Base-by-base conservation (phyloP, 2,797 vertebrate species). In the Chelon labrosus region DNA sequence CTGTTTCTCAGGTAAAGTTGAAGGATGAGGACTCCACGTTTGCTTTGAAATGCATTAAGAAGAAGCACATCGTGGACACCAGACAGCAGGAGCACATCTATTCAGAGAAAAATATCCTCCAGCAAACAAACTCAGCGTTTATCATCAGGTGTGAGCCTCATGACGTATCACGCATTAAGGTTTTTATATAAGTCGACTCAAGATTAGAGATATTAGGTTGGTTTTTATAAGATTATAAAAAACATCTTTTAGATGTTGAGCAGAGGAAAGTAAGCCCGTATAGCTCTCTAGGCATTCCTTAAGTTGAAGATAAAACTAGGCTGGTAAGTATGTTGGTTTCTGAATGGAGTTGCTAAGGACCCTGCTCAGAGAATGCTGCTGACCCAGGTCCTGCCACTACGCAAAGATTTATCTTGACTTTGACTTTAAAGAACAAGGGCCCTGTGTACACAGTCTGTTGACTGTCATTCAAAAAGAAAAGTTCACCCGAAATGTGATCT, bases 21-120 rank as follows among this genome's bases (percentile, higher is more conserved):
- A 94, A 90, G 84, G 89, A 94, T n/a, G 94, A 95, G 74, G 91
- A 94, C 42, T 73, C 64, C 27, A 84, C 94, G 0, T 96, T 95
- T 82, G 95, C 95, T 60, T 85, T 96, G 61, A 96, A 96, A 83
- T 95, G 94, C 80, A 95, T 96, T 39, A 96, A 95, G 84, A 96
- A 96, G 85, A 93, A 94, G 64, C 95, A 95, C 63, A 90, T 96
- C 20, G 94, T 96, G 65, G 94, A 96, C 56, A 95, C 93, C 53
- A 93, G 92, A 50, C 95, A 96, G 70, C 95, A 96, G 79, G 94
- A 96, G 65, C 94, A 95, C 73, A 91, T 96, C 70, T 95, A 94
- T 85, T 95, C 95, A 2, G 95, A 95, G 82, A 96, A 95, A 82
- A 93, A 92, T 77, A 95, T 96, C 77, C 91, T 96, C 14, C 94